Conservation (phyloP, 2,113 vertebrate genomes). For the Microtus oregoni region DNA sequence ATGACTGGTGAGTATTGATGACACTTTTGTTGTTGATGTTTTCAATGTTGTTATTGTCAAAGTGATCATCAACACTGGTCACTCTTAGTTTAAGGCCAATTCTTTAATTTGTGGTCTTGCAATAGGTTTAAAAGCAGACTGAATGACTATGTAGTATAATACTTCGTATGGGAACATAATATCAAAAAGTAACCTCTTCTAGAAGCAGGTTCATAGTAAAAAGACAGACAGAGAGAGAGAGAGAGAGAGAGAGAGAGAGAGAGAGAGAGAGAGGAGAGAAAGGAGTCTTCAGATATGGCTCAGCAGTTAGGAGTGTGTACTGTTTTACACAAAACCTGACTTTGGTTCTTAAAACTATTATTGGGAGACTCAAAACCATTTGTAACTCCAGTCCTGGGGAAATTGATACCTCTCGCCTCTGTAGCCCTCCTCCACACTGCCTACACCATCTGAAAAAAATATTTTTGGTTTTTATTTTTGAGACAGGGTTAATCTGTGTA, state of each 20-base stretch:
- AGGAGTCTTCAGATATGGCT: fast-evolving
- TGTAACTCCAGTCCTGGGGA: background rate
- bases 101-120: background rate
- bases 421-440: background rate
- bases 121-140: background rate
- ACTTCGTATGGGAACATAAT: background rate
- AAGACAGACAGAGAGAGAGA: background rate
- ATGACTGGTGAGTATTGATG: background rate
- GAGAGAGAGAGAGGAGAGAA: fast-evolving
- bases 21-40: background rate
- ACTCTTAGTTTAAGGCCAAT: background rate
- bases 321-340: background rate
- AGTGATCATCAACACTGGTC: background rate
- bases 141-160: background rate
- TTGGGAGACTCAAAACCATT: background rate
- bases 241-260: fast-evolving
- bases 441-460: background rate
- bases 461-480: background rate
- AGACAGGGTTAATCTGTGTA: background rate
- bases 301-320: background rate
- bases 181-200: background rate
- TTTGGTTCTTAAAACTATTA: background rate
- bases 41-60: background rate
- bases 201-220: background rate
- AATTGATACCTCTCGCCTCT: background rate